Base-by-base conservation (phyloP, 2,888 invertebrate genomes). In the Melipona beecheii region DNA sequence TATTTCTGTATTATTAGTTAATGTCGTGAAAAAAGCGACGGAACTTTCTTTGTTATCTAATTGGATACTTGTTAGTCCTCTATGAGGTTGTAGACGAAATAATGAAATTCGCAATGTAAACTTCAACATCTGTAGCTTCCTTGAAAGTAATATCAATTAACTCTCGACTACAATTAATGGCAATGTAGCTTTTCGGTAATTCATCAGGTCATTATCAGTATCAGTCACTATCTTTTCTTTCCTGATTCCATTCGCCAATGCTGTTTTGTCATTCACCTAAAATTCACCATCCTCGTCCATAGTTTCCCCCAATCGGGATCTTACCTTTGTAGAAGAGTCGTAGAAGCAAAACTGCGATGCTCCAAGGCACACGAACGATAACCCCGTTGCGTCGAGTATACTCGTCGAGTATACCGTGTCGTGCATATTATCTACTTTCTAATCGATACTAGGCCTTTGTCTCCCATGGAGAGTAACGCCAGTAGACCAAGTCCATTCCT, bases 401-500 rank as follows among this genome's bases (percentile, higher is more conserved):
- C 24, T 17, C 60, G 56, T 60, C 60, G 5, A n/a, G 24, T 1
- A 1, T 24, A 24, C 24, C 15, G 49, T 64, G 73, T 72, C 73
- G 62, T 50, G 66, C 60, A 43, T n/a, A 73, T 79, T 85, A 75
- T 81, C 78, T 31, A 74, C 87, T 87, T 87, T 87, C 87, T 88
- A 88, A 83, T 88, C 82, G 75, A 87, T 86, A 78, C 65, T 21
- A 36, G 65, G 64, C 56, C 83, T 43, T 84, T 83, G 84, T 83
- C 36, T 69, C n/a, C 36, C 24, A 4, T 54, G 50, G 66, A 74
- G 79, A 75, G 75, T 62, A 75, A 73, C 58, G 27, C 21, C 54
- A 36, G 31, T 64, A n/a, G 36, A 70, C 83, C 58, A 73, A 54
- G 60, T 86, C 76, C 75, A 31, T 4, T 31, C 4, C 31, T 31